Conservation (phyloP, 2,888 invertebrate species). For the Euzophera pinguis region DNA sequence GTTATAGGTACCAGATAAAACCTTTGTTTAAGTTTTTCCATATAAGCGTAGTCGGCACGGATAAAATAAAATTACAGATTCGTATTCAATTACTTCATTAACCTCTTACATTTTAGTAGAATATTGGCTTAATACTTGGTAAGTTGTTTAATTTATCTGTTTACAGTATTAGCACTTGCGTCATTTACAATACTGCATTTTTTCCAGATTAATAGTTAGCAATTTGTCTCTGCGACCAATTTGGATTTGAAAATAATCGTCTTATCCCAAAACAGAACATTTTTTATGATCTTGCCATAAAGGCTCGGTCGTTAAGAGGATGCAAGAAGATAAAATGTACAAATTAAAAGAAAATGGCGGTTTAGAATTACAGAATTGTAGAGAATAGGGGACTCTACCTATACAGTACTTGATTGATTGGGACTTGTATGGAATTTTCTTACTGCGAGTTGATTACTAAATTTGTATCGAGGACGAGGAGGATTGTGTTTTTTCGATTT, state of each 20-base stretch:
- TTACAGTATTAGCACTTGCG: conserved; percentile 1
- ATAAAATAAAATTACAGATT: conserved; percentile 4
- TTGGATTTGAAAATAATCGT: neutral
- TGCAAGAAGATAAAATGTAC: too few relatives aligned
- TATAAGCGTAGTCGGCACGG: neutral
- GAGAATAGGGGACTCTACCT: too few relatives aligned
- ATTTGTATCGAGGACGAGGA: too few relatives aligned
- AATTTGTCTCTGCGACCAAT: neutral
- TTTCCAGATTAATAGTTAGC: neutral
- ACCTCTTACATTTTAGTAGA: neutral
- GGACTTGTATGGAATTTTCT: too few relatives aligned
- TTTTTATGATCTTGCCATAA: too few relatives aligned
- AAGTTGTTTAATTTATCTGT: conserved; percentile 5
- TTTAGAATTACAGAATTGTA: too few relatives aligned
- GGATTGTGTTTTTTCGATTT: too few relatives aligned
- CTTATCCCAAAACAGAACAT: neutral
- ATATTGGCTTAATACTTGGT: conserved; percentile 2
- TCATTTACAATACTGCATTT: conserved; percentile 5
- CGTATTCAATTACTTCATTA: conserved; percentile 2
- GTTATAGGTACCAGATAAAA: too few relatives aligned
- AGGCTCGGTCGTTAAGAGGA: too few relatives aligned
- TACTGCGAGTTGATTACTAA: too few relatives aligned
- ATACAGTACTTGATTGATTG: too few relatives aligned
- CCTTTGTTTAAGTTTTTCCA: neutral
- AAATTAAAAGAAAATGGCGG: too few relatives aligned